Base-by-base conservation (phyloP, 2,797 vertebrate genomes). In the Coendou prehensilis region DNA sequence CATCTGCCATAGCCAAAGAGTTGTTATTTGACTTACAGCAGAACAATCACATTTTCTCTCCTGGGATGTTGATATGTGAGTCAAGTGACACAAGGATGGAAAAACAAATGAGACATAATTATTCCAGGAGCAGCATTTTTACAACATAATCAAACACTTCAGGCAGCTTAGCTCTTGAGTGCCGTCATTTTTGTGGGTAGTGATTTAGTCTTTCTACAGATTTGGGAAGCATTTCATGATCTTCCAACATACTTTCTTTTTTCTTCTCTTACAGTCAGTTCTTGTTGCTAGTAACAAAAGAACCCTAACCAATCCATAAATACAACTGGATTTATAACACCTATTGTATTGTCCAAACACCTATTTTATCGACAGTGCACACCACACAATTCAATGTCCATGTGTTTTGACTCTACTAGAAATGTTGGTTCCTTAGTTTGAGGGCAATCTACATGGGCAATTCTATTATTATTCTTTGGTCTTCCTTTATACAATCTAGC, bases 281-380 rank as follows among this genome's bases (percentile, higher is more conserved):
- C 37, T 79, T 80, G 28, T 69, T 96, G 37, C 56, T 94, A 54
- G 33, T 33, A 64, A 76, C 71, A 20, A 94, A 78, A 94, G 59
- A 96, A 56, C 4, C 15, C n/a, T 78, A 85, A 82, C 61, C 59
- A 89, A 67, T 86, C 26, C 47, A 56, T 61, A 93, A 82, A 52
- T 59, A 37, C 9, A 92, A 63, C 17, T 2, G 7, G 64, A 33
- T 28, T 71, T 76, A 14, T 81, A 61, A 85, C 23, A 79, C 28
- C 2, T 83, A 15, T 14, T 54, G 18, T 33, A 7, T 18, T 50
- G 47, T 50, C 22, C 78, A 84, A 61, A 85, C 23, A 75, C 33
- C 3, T 89, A 15, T 10, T 54, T 15, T 33, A 8, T 10, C 56
- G 63, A 82, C 37, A 83, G 30, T 47, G 6, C 22, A 57, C 1